phyloP scores from a whole-genome alignment of 2,888 invertebrate species.

The Crocallis elinguaria region DNA sequence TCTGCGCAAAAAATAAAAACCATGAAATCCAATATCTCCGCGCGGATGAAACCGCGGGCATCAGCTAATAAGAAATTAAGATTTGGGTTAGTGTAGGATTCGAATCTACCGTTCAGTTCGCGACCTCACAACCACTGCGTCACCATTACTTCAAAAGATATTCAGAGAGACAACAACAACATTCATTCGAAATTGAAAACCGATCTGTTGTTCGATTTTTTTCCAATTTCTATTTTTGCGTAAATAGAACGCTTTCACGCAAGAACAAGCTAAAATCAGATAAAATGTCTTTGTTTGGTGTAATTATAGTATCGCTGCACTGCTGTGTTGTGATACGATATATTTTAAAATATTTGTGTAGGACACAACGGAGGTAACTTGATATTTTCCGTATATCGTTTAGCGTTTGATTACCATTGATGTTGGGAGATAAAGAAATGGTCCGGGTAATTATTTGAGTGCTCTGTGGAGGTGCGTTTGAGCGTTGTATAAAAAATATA shows the following conservation, averaged over 20 bases:
- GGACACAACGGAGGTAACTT: constrained; percentile 55
- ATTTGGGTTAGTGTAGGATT: too few species aligned
- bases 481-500: not conserved
- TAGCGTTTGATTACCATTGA: constrained; percentile 61
- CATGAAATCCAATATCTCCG: too few species aligned
- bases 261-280: constrained; percentile 52
- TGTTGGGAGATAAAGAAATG: constrained; percentile 25
- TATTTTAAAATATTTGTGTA: constrained; percentile 63
- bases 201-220: constrained; percentile 25
- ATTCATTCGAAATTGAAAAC: constrained; percentile 35
- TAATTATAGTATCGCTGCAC: constrained; percentile 68
- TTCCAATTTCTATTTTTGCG: constrained; percentile 31
- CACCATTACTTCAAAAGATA: too few species aligned
- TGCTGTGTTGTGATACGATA: constrained; percentile 54
- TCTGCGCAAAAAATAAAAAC: too few species aligned
- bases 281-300: constrained; percentile 68
- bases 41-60: too few species aligned
- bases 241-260: constrained; percentile 43
- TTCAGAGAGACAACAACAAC: not conserved
- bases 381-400: constrained; percentile 68
- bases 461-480: not conserved
- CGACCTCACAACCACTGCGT: too few species aligned
- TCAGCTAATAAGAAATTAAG: too few species aligned
- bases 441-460: constrained; percentile 19
- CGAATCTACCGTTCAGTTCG: too few species aligned